Evolutionary conservation across 2,113 vertebrate species (phyloP).

Genomic region (Canis aureus): DNA sequence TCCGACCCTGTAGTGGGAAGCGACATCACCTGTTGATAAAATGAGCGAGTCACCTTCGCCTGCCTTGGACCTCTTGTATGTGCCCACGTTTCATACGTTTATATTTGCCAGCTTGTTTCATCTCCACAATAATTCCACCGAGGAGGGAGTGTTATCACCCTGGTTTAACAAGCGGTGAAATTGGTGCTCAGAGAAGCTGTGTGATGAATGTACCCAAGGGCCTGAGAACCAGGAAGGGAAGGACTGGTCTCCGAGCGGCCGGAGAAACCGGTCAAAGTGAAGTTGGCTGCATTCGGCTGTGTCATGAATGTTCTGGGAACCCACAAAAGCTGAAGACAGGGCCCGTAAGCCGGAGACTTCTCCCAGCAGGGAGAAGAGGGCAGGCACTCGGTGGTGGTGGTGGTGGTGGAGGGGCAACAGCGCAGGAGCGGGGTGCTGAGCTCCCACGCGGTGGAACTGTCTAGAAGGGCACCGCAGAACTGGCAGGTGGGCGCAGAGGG

Average conservation of each 20-base stretch:
- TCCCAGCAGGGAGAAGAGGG: not conserved
- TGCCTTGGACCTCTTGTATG: not conserved
- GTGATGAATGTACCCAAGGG: not conserved
- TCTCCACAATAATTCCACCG: not conserved
- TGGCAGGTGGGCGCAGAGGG: not conserved
- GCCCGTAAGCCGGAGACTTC: not conserved
- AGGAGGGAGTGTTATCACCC: not conserved
- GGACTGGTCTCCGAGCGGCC: not conserved
- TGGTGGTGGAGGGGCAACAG: too few relatives aligned
- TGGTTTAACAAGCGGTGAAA: not conserved
- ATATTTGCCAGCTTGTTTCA: not conserved
- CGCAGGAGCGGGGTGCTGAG: accelerated
- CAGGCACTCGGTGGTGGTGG: not conserved
- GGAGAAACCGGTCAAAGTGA: not conserved
- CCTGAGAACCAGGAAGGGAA: not conserved
- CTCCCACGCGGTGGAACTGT: not conserved
- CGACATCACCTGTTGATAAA: not conserved
- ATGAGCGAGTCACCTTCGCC: not conserved
- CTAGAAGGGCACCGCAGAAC: not conserved
- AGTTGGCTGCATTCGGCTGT: not conserved
- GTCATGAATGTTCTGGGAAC: not conserved
- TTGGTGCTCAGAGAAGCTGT: not conserved
- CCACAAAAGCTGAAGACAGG: not conserved
- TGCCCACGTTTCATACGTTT: not conserved
- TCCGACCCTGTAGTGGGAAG: not conserved